Base-by-base conservation (phyloP, 1,140 invertebrate genomes). In the Brachionus rotundiformis region DNA sequence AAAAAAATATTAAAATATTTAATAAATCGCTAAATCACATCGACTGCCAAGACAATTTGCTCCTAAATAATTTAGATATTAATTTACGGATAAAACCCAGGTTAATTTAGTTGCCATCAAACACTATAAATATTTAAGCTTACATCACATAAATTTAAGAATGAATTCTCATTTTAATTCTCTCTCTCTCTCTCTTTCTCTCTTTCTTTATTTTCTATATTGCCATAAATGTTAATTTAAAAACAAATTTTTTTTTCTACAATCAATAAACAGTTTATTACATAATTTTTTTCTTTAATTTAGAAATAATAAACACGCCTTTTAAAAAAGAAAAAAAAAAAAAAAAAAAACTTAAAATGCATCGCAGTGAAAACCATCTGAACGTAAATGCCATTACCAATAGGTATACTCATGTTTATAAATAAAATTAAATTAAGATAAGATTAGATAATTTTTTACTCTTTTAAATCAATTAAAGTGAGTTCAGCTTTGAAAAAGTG, bases 401-500 rank as follows among this genome's bases (percentile, higher is more conserved):
- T 19, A 36, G 63, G 63, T 68, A 33, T 5, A 16, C n/a, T n/a
- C n/a, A n/a, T n/a, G n/a, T n/a, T n/a, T n/a, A n/a, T n/a, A n/a
- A n/a, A n/a, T n/a, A n/a, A n/a, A n/a, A n/a, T n/a, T n/a, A n/a
- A n/a, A n/a, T n/a, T n/a, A n/a, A n/a, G n/a, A n/a, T n/a, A n/a
- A n/a, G n/a, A n/a, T n/a, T n/a, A n/a, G 10, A 25, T 23, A 2
- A 61, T 1, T 61, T 1, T 3, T 27, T 61, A 27, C 27, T 61
- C 13, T 61, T 8, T 25, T 61, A 5, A 25, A n/a, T n/a, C n/a
- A n/a, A n/a, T n/a, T n/a, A 11, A 61, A 75, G 49, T 13, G 59
- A 68, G 65, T 81, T 79, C n/a, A 36, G 31, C 4, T 81, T 47
- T 49, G 79, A 81, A 36, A 81, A 81, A 81, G 79, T 81, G 11